These are phyloP conservation scores for Zootermopsis nevadensis DNA, from an alignment of 2,888 invertebrate genomes.

Conservation along the genomic window DNA sequence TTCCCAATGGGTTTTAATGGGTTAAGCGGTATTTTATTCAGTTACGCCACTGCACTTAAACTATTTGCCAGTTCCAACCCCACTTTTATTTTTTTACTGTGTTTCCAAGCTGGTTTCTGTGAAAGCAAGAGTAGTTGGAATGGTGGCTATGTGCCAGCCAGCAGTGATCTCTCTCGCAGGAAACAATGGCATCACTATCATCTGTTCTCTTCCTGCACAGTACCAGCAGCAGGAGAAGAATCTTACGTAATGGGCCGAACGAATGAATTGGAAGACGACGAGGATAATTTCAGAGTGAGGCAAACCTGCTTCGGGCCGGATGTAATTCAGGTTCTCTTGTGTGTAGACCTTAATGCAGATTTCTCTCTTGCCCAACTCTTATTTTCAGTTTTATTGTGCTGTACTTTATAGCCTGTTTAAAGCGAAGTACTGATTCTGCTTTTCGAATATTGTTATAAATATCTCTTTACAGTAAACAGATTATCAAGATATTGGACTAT, in stretches of 20 bases:
- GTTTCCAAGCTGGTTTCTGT: background rate
- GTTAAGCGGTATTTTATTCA: background rate
- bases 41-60: constrained; percentile 17
- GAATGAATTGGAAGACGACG: background rate
- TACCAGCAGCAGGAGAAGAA: background rate
- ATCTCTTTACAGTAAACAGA: too few relatives aligned
- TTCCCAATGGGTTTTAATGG: too few relatives aligned
- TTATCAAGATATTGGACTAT: too few relatives aligned
- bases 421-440: too few relatives aligned
- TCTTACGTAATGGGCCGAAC: constrained; percentile 10
- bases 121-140: too few relatives aligned
- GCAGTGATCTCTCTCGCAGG: background rate
- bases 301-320: background rate
- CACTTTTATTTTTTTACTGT: background rate
- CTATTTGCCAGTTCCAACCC: background rate
- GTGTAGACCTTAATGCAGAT: background rate
- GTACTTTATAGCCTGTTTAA: too few relatives aligned
- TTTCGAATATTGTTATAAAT: too few relatives aligned
- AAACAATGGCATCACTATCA: background rate
- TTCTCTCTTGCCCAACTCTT: too few relatives aligned
- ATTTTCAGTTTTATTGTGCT: too few relatives aligned
- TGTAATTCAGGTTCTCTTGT: background rate
- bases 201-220: background rate
- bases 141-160: background rate
- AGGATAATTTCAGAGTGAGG: constrained; percentile 5